phyloP scores from a whole-genome alignment of 1,140 invertebrate species.

The Vanessa atalanta region DNA sequence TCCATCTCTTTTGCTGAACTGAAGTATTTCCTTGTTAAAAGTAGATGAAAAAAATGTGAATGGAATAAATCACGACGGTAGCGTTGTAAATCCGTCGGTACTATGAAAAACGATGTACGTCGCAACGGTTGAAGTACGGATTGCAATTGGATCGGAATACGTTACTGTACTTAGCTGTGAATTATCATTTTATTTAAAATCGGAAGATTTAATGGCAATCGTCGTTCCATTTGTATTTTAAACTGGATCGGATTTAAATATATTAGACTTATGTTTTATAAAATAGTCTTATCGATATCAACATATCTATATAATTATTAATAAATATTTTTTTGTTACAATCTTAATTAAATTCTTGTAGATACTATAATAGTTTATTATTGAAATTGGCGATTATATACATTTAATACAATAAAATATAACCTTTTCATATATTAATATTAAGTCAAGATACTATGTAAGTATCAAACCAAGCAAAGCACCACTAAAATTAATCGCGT shows the following conservation, averaged over 20 bases:
- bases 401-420: no score
- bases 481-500: no score
- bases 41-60: conserved; percentile 28
- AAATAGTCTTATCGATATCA: background rate
- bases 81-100: conserved; percentile 31
- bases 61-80: conserved; percentile 28
- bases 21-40: conserved; percentile 33
- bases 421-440: no score
- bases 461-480: no score
- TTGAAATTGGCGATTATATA: no score
- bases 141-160: conserved; percentile 27
- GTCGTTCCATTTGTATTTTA: background rate
- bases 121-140: conserved; percentile 24
- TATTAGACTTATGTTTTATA: background rate
- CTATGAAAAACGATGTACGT: conserved; percentile 33
- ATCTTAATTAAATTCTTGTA: no score
- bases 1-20: conserved; percentile 5
- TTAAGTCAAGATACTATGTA: no score
- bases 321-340: no score
- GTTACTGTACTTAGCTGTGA: conserved; percentile 22
- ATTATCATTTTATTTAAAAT: conserved; percentile 24
- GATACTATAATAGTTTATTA: no score
- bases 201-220: background rate
- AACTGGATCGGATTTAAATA: background rate
- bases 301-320: no score